These are phyloP conservation scores for Drosophila melanica DNA, from an alignment of 1,140 invertebrate species.

Conservation along the genomic window DNA sequence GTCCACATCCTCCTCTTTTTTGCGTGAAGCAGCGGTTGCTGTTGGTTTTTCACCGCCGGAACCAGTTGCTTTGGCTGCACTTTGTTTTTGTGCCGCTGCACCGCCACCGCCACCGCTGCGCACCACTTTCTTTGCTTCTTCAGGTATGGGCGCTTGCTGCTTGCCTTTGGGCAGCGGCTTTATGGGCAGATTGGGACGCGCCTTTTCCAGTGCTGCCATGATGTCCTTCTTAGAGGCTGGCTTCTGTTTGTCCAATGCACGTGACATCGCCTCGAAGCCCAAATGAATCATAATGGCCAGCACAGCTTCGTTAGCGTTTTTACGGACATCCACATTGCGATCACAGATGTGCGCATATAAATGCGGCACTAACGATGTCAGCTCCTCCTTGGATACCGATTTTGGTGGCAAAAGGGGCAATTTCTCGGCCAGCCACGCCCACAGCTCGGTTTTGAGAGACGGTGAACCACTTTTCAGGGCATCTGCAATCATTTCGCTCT, in stretches of 20 bases:
- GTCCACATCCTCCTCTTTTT: slow-evolving; percentile 94
- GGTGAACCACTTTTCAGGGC: slow-evolving; percentile 94
- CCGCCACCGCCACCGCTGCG: slow-evolving; percentile 85
- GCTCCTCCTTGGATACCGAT: slow-evolving; percentile 91
- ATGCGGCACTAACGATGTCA: slow-evolving; percentile 90
- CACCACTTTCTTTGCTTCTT: slow-evolving; percentile 86
- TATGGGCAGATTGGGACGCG: slow-evolving; percentile 91
- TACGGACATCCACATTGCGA: slow-evolving; percentile 95
- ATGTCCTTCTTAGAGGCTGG: slow-evolving; percentile 93
- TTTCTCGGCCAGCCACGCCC: slow-evolving; percentile 93
- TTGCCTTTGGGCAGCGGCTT: slow-evolving; percentile 90
- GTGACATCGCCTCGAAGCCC: slow-evolving; percentile 92
- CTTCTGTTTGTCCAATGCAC: slow-evolving; percentile 93
- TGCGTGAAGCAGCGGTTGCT: slow-evolving; percentile 85
- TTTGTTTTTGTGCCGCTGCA: slow-evolving; percentile 76
- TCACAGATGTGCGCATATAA: slow-evolving; percentile 95
- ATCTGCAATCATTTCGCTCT: slow-evolving; percentile 93
- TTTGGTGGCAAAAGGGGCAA: slow-evolving; percentile 89
- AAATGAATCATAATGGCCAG: slow-evolving; percentile 97
- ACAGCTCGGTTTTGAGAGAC: slow-evolving; percentile 90
- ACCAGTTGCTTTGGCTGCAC: slow-evolving; percentile 84
- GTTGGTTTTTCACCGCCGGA: slow-evolving; percentile 83
- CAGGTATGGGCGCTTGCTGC: slow-evolving; percentile 75
- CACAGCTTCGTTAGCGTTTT: slow-evolving; percentile 94
- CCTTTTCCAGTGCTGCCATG: slow-evolving; percentile 92